These are phyloP conservation scores for Morone saxatilis DNA, from an alignment of 2,113 vertebrate genomes.

Conservation along the genomic window DNA sequence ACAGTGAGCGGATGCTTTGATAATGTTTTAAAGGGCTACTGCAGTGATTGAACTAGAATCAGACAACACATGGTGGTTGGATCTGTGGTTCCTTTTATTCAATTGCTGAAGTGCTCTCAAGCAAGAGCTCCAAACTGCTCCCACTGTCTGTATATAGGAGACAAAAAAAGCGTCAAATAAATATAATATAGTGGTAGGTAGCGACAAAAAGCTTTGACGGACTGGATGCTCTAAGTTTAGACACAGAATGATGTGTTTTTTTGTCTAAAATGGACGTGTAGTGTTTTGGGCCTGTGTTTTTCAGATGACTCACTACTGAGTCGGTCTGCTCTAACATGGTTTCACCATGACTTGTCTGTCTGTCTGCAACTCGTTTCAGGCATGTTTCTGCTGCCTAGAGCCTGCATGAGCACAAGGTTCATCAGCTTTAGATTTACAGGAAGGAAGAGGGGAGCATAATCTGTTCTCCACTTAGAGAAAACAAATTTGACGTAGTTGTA, in stretches of 20 bases:
- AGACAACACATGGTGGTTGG: no score
- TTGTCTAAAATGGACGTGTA: conserved; percentile 8
- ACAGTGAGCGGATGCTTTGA: no score
- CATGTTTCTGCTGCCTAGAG: background rate
- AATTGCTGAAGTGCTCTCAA: no score
- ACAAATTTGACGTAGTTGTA: background rate
- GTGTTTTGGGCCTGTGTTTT: background rate
- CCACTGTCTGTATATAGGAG: no score
- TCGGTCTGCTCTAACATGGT: conserved; percentile 18
- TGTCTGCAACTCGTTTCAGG: background rate
- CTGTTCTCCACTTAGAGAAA: background rate
- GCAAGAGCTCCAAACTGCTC: background rate
- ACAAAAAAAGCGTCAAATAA: background rate
- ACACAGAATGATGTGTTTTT: conserved; percentile 2
- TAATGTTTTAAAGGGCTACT: no score
- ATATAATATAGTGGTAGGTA: background rate
- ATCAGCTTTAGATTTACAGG: background rate
- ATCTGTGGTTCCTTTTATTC: no score
- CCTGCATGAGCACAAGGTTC: conserved; percentile 1
- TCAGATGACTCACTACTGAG: conserved; percentile 31
- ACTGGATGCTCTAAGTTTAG: conserved; percentile 34
- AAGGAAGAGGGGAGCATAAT: background rate
- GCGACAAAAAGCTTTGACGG: conserved; percentile 5
- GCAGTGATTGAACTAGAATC: no score
- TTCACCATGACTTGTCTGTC: background rate